A percentile compares a stretch with the other conserved stretches of the same genome.
These are phyloP conservation scores for Prionace glauca DNA, from an alignment of 2,797 vertebrate species.

Conservation along the genomic window DNA sequence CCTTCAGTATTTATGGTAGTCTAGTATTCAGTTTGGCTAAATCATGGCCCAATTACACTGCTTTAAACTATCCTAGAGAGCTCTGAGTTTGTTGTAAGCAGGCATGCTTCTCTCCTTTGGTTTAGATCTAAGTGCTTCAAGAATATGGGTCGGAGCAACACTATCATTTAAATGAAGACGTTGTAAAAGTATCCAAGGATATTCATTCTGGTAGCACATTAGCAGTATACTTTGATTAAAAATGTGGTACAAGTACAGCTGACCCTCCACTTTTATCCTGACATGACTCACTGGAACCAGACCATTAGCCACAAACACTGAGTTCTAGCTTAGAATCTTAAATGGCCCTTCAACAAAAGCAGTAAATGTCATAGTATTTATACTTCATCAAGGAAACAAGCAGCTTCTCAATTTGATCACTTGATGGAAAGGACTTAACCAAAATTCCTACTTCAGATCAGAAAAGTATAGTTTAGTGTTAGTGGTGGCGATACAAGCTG, in stretches of 20 bases:
- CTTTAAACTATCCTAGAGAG: not conserved
- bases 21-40: not conserved
- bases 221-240: not conserved
- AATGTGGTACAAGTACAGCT: not conserved
- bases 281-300: not conserved
- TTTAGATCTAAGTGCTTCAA: not conserved
- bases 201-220: not conserved
- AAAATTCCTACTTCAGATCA: not conserved
- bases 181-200: not conserved
- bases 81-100: too few species aligned
- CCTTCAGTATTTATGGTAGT: not conserved
- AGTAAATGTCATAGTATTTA: not conserved
- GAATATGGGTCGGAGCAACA: too few species aligned
- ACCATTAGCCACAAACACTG: not conserved
- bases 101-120: not conserved
- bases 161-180: too few species aligned
- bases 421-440: not conserved
- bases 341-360: not conserved
- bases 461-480: not conserved
- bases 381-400: not conserved
- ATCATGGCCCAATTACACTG: not conserved
- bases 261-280: not conserved
- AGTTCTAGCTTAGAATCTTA: not conserved
- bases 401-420: not conserved
- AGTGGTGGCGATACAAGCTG: not conserved